phyloP scores from a whole-genome alignment of 2,113 vertebrate genomes.

The Paramormyrops kingsleyae region DNA sequence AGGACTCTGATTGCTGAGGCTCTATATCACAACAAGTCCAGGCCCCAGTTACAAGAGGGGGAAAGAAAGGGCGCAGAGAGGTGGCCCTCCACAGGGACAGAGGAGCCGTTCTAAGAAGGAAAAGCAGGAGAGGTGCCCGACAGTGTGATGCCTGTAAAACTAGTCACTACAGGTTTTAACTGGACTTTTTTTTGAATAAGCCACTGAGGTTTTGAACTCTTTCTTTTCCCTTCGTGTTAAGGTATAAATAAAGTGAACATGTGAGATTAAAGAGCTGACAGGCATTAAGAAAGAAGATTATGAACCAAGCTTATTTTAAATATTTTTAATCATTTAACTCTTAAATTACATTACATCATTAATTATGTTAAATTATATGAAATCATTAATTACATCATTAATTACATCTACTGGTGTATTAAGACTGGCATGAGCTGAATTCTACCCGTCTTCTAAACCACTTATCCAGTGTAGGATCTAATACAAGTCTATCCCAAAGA shows the following conservation, averaged over 20 bases:
- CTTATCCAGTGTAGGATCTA: neutral
- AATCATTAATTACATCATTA: neutral
- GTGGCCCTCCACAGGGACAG: too few relatives aligned
- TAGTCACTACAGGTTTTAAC: neutral
- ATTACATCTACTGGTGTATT: neutral
- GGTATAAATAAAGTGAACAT: neutral
- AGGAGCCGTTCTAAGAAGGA: too few relatives aligned
- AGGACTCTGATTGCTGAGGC: neutral
- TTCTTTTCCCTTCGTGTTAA: neutral
- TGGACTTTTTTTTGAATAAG: neutral
- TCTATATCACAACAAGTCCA: neutral
- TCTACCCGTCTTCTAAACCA: neutral
- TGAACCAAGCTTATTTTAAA: neutral
- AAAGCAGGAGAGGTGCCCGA: neutral
- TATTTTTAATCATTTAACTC: neutral
- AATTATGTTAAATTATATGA: neutral
- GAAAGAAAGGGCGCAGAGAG: neutral
- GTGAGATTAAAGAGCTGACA: neutral
- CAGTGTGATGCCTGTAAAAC: neutral
- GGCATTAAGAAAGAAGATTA: neutral
- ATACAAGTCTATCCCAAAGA: neutral
- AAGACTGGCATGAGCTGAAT: neutral
- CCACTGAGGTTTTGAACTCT: neutral
- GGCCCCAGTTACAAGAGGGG: neutral
- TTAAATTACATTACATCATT: neutral